phyloP scores from a whole-genome alignment of 2,797 vertebrate species.

The Catostomus latipinnis region DNA sequence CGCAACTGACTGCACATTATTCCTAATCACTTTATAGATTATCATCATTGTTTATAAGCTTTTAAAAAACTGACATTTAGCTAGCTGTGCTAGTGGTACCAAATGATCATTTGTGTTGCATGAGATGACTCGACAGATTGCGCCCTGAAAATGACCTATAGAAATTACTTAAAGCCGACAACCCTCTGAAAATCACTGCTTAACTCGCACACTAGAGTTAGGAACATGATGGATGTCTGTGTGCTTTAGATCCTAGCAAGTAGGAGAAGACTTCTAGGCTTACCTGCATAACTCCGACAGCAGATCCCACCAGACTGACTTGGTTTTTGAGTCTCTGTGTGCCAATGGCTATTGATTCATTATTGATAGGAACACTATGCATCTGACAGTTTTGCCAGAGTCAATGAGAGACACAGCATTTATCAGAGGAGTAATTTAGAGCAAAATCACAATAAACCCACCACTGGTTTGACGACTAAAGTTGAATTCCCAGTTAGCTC shows the following conservation, averaged over 20 bases:
- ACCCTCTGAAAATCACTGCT: too few relatives aligned
- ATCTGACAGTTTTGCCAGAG: neutral
- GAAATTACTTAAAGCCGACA: too few relatives aligned
- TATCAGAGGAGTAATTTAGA: neutral
- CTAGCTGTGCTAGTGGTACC: too few relatives aligned
- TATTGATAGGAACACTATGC: constrained; percentile 40
- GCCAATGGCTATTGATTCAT: constrained; percentile 39
- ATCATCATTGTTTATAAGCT: too few relatives aligned
- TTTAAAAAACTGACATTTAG: too few relatives aligned
- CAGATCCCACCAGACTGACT: constrained; percentile 8
- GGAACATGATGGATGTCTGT: constrained; percentile 31
- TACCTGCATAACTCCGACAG: constrained; percentile 1
- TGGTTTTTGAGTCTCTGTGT: constrained; percentile 20
- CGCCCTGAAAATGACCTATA: too few relatives aligned
- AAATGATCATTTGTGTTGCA: too few relatives aligned
- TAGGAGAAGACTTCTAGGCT: constrained; percentile 20
- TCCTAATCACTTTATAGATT: too few relatives aligned
- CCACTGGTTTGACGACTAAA: neutral
- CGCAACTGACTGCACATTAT: too few relatives aligned
- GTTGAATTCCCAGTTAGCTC: neutral
- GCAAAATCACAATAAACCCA: neutral
- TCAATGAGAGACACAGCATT: neutral
- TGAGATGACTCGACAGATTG: too few relatives aligned
- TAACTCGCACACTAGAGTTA: neutral
- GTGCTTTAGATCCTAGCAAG: constrained; percentile 38